A percentile compares a stretch with the other conserved stretches of the same genome.
Conservation (phyloP, 2,888 invertebrate genomes). For the Brachyptera putata region DNA sequence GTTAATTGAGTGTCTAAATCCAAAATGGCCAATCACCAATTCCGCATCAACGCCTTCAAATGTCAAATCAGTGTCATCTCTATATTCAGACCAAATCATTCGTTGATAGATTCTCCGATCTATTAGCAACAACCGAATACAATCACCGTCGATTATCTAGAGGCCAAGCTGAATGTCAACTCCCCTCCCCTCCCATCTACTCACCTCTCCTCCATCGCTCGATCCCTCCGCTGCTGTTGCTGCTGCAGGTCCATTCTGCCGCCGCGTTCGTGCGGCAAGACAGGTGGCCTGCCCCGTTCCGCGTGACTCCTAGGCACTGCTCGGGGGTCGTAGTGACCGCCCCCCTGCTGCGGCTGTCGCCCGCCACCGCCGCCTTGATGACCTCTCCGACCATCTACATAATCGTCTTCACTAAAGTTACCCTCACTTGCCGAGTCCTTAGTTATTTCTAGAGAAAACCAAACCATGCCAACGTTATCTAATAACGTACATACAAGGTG, state of each 20-base stretch:
- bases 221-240: conserved; percentile 41
- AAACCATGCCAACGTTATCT: conserved; percentile 14
- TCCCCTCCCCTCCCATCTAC: too few species aligned
- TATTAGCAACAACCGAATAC: too few species aligned
- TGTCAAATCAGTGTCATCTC: too few species aligned
- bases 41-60: too few species aligned
- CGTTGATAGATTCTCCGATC: too few species aligned
- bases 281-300: conserved; percentile 51
- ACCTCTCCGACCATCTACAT: conserved; percentile 45
- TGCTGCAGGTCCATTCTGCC: conserved; percentile 36
- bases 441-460: conserved; percentile 63
- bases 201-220: conserved; percentile 28
- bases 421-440: conserved; percentile 69
- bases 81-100: too few species aligned
- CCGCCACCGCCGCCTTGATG: conserved; percentile 42
- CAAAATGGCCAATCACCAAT: too few species aligned
- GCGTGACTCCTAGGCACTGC: conserved; percentile 51
- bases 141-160: too few species aligned
- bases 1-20: too few species aligned
- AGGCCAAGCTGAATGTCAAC: too few species aligned
- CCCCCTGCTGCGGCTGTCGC: conserved; percentile 39
- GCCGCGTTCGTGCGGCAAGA: conserved; percentile 34
- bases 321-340: conserved; percentile 41
- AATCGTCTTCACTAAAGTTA: conserved; percentile 66
- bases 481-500: not conserved